Percentiles rank a stretch among this genome's conserved stretches.
Evolutionary conservation across 2,797 vertebrate species (phyloP).

Genomic region (Pagetopsis macropterus): DNA sequence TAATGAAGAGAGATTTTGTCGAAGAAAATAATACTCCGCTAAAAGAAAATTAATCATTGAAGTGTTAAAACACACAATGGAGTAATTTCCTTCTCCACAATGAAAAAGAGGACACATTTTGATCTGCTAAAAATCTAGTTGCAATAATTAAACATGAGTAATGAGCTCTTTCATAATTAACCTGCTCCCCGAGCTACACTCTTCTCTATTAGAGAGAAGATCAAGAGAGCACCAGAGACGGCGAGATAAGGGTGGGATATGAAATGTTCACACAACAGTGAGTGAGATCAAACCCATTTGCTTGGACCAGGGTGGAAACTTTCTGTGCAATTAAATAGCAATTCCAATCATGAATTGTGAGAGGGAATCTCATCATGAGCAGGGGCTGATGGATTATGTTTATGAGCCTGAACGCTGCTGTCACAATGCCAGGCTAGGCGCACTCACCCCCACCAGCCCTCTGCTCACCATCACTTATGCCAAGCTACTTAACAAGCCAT

Average conservation of each 20-base stretch:
- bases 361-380: constrained; percentile 59
- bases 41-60: constrained; percentile 46
- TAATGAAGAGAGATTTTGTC: constrained; percentile 28
- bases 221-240: constrained; percentile 47
- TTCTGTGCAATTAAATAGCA: constrained; percentile 65
- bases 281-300: constrained; percentile 58
- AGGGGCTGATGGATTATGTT: constrained; percentile 61
- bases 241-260: constrained; percentile 44
- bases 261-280: constrained; percentile 55
- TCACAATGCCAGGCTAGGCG: constrained; percentile 52
- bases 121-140: constrained; percentile 68
- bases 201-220: constrained; percentile 54
- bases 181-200: constrained; percentile 60
- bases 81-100: constrained; percentile 43
- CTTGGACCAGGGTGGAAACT: constrained; percentile 49
- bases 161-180: constrained; percentile 77
- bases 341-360: constrained; percentile 64
- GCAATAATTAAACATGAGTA: constrained; percentile 78
- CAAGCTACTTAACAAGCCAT: constrained; percentile 66
- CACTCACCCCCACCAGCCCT: constrained; percentile 52
- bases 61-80: constrained; percentile 41
- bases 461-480: constrained; percentile 52
- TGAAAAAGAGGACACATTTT: constrained; percentile 52
- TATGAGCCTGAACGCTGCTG: constrained; percentile 48
- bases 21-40: constrained; percentile 36